phyloP scores from a whole-genome alignment of 1,140 invertebrate genomes.

The Melipona quadrifasciata region DNA sequence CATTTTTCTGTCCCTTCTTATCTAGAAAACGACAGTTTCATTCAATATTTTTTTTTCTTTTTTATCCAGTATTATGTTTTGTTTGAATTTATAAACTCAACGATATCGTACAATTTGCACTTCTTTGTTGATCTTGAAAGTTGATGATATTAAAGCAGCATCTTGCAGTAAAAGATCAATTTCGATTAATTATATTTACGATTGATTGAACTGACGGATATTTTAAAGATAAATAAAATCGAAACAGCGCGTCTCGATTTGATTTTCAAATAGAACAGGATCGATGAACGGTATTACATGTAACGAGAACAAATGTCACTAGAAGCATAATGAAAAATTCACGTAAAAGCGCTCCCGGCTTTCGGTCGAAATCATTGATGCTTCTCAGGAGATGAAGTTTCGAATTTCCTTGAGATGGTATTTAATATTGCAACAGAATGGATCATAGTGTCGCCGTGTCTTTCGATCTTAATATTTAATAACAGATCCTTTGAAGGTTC shows the following conservation, averaged over 20 bases:
- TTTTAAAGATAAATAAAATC: no score
- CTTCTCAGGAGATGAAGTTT: slow-evolving; percentile 13
- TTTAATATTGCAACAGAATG: slow-evolving; percentile 8
- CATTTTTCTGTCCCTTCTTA: background rate
- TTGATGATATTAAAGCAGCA: background rate
- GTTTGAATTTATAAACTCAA: background rate
- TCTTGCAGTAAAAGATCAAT: background rate
- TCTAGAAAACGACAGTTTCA: background rate
- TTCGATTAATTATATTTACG: background rate
- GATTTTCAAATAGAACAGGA: background rate
- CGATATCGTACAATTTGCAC: background rate
- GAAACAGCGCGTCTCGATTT: background rate
- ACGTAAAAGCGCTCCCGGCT: slow-evolving; percentile 19
- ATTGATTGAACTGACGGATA: background rate
- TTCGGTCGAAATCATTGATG: slow-evolving; percentile 48
- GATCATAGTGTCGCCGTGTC: background rate
- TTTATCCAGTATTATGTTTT: background rate
- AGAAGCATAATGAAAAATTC: slow-evolving; percentile 51
- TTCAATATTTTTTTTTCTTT: no score
- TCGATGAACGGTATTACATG: background rate
- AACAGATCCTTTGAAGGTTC: background rate
- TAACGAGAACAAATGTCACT: background rate
- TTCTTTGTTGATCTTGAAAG: background rate
- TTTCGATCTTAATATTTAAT: background rate
- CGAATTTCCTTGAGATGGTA: slow-evolving; percentile 31